A percentile compares a stretch with the other conserved stretches of the same genome.
Evolutionary conservation across 2,113 vertebrate species (phyloP).

Genomic region (Toxotes jaculatrix): DNA sequence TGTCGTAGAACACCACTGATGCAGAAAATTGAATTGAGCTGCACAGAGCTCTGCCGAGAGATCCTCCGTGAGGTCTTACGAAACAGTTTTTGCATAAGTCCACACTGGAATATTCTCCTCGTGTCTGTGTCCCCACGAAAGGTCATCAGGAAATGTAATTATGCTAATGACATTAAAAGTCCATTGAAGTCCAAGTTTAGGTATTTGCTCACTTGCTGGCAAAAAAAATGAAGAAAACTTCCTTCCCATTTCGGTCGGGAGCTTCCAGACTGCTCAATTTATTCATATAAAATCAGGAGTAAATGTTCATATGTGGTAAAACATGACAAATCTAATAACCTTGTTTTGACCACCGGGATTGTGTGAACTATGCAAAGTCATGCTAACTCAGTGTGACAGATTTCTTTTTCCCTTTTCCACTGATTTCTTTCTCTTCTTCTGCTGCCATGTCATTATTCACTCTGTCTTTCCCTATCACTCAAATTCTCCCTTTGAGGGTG

Average conservation of each 20-base stretch:
- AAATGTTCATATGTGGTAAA: constrained; percentile 47
- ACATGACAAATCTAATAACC: constrained; percentile 34
- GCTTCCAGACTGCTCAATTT: constrained; percentile 27
- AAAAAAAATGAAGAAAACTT: constrained; percentile 6
- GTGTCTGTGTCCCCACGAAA: constrained; percentile 58
- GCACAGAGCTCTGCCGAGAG: constrained; percentile 32
- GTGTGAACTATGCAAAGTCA: constrained; percentile 1
- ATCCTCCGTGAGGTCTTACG: constrained; percentile 56
- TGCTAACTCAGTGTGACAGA: constrained; percentile 10
- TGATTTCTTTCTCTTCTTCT: constrained; percentile 32
- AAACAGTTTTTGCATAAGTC: constrained; percentile 68
- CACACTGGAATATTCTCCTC: constrained; percentile 55
- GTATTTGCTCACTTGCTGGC: constrained; percentile 24
- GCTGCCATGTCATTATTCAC: constrained; percentile 40
- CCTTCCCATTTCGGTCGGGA: constrained; percentile 25
- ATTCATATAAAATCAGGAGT: constrained; percentile 19
- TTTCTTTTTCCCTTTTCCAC: constrained; percentile 21
- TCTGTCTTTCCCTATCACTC: constrained; percentile 32
- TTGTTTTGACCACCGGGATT: neutral
- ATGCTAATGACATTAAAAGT: constrained; percentile 65
- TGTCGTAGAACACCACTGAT: constrained; percentile 61
- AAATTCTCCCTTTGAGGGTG: constrained; percentile 29
- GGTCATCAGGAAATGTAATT: constrained; percentile 72
- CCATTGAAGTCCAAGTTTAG: constrained; percentile 40
- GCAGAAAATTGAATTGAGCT: constrained; percentile 67